A percentile compares a stretch with the other conserved stretches of the same genome.
phyloP scores from a whole-genome alignment of 53 echinoderm and acorn worm species.

The Actinopyga echinites region DNA sequence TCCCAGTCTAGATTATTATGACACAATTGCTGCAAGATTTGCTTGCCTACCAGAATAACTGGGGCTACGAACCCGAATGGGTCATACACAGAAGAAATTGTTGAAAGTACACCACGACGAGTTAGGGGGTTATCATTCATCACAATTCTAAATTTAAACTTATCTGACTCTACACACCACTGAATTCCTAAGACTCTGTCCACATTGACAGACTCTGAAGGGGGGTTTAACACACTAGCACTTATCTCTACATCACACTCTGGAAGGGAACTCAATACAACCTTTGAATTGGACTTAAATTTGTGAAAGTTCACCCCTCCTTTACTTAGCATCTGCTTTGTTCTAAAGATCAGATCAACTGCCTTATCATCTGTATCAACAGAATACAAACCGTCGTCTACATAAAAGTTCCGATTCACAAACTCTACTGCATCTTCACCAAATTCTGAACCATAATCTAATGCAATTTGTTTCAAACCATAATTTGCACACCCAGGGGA shows the following conservation, averaged over 20 bases:
- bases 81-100: slow-evolving; percentile 71
- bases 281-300: slow-evolving; percentile 49
- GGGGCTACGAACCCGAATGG: too few relatives aligned
- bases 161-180: slow-evolving; percentile 55
- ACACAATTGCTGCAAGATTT: slow-evolving; percentile 49
- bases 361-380: slow-evolving; percentile 49
- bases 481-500: slow-evolving; percentile 61
- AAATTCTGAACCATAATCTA: slow-evolving; percentile 39
- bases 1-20: background rate
- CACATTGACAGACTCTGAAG: background rate
- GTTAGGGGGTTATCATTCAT: slow-evolving; percentile 29
- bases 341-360: slow-evolving; percentile 48
- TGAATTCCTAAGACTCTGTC: slow-evolving; percentile 9
- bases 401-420: slow-evolving; percentile 52
- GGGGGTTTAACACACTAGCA: background rate
- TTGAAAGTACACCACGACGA: slow-evolving; percentile 48
- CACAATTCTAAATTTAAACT: slow-evolving; percentile 36
- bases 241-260: slow-evolving; percentile 9
- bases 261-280: slow-evolving; percentile 52
- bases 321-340: slow-evolving; percentile 28
- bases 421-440: slow-evolving; percentile 42
- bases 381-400: slow-evolving; percentile 45
- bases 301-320: slow-evolving; percentile 65
- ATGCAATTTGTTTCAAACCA: slow-evolving; percentile 52
- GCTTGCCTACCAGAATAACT: slow-evolving; percentile 56